phyloP scores from a whole-genome alignment of 2,113 vertebrate species.

The Periophthalmus modestus region DNA sequence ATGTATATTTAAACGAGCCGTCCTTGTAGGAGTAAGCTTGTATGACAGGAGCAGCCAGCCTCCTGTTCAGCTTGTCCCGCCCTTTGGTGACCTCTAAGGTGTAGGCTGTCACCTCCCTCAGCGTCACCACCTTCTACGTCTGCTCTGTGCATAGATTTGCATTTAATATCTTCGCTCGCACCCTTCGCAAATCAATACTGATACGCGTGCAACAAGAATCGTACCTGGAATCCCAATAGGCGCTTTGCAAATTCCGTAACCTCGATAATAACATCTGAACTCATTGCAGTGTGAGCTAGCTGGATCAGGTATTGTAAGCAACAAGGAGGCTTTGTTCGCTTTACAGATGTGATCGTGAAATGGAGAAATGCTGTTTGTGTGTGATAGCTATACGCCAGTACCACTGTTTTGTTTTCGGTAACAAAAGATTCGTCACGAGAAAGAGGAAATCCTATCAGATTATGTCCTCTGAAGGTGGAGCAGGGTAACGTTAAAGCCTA shows the following conservation, averaged over 20 bases:
- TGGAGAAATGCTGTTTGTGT: conserved; percentile 28
- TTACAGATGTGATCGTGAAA: conserved; percentile 29
- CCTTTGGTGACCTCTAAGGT: conserved; percentile 20
- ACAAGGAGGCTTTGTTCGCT: conserved; percentile 3
- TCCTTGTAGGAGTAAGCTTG: neutral
- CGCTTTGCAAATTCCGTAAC: conserved; percentile 14
- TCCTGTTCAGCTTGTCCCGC: conserved; percentile 1
- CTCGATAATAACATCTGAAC: conserved; percentile 33
- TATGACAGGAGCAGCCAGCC: conserved; percentile 32
- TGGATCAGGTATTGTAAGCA: conserved; percentile 22
- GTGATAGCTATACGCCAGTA: conserved; percentile 27
- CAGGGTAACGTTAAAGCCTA: conserved; percentile 8
- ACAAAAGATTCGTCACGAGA: conserved; percentile 31
- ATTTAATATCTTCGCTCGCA: conserved; percentile 40
- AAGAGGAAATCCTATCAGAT: conserved; percentile 41
- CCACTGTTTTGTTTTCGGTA: conserved; percentile 30
- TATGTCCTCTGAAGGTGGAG: conserved; percentile 34
- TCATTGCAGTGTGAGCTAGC: conserved; percentile 26
- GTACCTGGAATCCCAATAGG: conserved; percentile 10
- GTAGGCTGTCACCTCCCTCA: conserved; percentile 29
- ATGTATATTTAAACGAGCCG: neutral
- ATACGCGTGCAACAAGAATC: conserved; percentile 13
- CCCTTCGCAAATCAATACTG: conserved; percentile 45
- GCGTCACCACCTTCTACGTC: conserved; percentile 23
- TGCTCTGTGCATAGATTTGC: conserved; percentile 56